Evolutionary conservation across 2,888 invertebrate genomes (phyloP).

Genomic region (Hoplodrina blanda): DNA sequence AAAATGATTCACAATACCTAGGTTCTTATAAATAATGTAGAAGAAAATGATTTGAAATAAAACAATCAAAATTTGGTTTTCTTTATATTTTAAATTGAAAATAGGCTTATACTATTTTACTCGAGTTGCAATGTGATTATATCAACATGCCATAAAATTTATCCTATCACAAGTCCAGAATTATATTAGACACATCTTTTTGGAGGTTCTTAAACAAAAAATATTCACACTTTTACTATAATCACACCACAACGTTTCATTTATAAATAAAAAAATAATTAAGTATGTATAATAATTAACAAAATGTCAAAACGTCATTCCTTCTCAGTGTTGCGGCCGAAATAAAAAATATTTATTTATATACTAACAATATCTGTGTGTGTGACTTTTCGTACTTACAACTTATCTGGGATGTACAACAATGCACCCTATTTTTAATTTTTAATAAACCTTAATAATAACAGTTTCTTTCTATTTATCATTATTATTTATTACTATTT

Average conservation of each 20-base stretch:
- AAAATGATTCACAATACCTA: neutral
- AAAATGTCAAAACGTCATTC: constrained; percentile 81
- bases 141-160: constrained; percentile 70
- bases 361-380: constrained; percentile 64
- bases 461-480: constrained; percentile 76
- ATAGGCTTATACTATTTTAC: constrained; percentile 88
- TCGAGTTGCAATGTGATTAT: constrained; percentile 84
- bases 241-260: constrained; percentile 82
- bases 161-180: constrained; percentile 66
- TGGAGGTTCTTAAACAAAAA: constrained; percentile 62
- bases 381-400: constrained; percentile 83
- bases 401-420: constrained; percentile 75
- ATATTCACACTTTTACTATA: constrained; percentile 67
- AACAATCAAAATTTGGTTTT: constrained; percentile 71
- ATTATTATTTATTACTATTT: constrained; percentile 77
- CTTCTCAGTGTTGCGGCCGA: constrained; percentile 73
- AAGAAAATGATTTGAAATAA: constrained; percentile 56
- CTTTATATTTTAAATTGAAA: constrained; percentile 87
- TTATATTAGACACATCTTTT: constrained; percentile 55
- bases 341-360: constrained; percentile 62
- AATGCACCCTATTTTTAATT: constrained; percentile 71
- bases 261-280: constrained; percentile 83
- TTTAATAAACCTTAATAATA: constrained; percentile 80
- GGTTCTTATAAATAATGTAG: neutral
- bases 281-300: constrained; percentile 81